Base-by-base conservation (phyloP, 2,888 invertebrate species). In the Hypolimnas misippus region DNA sequence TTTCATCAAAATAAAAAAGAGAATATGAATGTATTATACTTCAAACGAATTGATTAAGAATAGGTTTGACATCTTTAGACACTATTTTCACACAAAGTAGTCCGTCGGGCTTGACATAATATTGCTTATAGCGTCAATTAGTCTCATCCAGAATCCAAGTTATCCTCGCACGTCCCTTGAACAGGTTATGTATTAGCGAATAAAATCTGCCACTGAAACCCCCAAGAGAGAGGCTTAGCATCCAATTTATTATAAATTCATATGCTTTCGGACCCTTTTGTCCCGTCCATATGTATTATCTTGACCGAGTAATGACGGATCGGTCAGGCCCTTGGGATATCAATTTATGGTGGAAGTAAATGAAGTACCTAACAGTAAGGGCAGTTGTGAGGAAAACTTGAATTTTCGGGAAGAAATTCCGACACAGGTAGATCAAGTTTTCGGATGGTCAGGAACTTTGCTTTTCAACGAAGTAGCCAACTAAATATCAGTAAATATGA, bases 161-260 rank as follows among this genome's bases (percentile, higher is more conserved):
- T 25, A 63, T 63, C 44, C 12, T 21, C 59, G 59, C 60, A 57
- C 29, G 21, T 29, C 44, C 66, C 60, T 42, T 8, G 68, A 65
- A 62, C 63, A 51, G 57, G 57, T 67, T 65, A 68, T 70, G 68
- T 75, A 71, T 74, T 72, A 70, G 63, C 72, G 75, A 76, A 79
- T 78, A 63, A 65, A 68, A 68, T 44, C 61, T 52, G 63, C 78
- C 67, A 65, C 68, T 61, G 62, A 66, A 69, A 66, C 69, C 59
- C 58, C 33, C 65, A 10, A 63, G 69, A 69, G 72, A 68, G 69
- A 67, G 71, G 75, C 73, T 79, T 75, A 73, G 33, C 73, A 73
- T 76, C 71, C 73, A 75, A 76, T 78, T 74, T 80, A 79, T 81
- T 80, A 81, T 79, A 76, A 79, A 81, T 81, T 81, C 80, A 81